Evolutionary conservation across 2,888 invertebrate genomes (phyloP).

Genomic region (Tenthredo livida): DNA sequence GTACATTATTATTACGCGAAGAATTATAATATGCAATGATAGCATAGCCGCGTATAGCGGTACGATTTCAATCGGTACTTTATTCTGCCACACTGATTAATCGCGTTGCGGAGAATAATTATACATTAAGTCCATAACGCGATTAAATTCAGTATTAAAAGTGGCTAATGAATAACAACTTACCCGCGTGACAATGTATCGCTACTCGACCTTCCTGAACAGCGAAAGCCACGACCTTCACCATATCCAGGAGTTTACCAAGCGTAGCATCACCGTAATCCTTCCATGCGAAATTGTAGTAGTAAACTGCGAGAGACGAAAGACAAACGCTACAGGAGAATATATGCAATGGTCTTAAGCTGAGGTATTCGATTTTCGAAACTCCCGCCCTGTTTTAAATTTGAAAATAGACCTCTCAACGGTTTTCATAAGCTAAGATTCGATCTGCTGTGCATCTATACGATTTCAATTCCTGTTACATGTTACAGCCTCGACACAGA

Average conservation of each 20-base stretch:
- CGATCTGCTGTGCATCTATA: not conserved
- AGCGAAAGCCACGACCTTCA: constrained; percentile 93
- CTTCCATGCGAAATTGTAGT: constrained; percentile 94
- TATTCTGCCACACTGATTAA: not conserved
- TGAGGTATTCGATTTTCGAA: not conserved
- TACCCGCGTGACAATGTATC: constrained; percentile 94
- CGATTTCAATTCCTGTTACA: not conserved
- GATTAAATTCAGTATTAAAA: constrained; percentile 11
- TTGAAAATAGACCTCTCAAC: not conserved
- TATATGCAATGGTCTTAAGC: not conserved
- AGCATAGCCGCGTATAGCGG: not conserved
- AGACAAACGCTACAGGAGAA: too few relatives aligned
- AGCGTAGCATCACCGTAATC: constrained; percentile 92
- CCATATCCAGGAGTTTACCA: constrained; percentile 90
- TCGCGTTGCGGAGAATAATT: not conserved
- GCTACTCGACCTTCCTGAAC: constrained; percentile 90
- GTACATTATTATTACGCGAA: not conserved
- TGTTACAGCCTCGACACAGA: not conserved
- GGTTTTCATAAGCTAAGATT: not conserved
- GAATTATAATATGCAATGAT: not conserved
- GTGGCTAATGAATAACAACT: constrained; percentile 58
- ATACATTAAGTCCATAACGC: not conserved
- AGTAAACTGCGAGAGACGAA: constrained; percentile 84
- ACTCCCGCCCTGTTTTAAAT: constrained; percentile 6
- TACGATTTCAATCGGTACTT: not conserved